Evolutionary conservation across 2,888 invertebrate species (phyloP).

Genomic region (Anagyrus pseudococci): DNA sequence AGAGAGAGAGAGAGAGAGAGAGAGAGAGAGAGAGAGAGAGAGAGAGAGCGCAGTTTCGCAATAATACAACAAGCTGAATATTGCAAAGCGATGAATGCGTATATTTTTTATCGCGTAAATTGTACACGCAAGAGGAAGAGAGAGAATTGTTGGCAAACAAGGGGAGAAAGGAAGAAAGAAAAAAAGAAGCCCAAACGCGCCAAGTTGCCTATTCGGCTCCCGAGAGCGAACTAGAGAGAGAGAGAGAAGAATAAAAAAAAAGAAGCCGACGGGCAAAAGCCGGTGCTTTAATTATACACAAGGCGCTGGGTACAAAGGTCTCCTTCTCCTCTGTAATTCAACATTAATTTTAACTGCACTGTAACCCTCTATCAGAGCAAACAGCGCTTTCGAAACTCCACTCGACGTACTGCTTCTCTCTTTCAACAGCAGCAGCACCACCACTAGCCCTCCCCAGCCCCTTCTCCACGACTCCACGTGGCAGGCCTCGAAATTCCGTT

Average conservation of each 20-base stretch:
- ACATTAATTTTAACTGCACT: slow-evolving; percentile 32
- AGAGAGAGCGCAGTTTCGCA: no score
- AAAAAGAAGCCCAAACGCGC: no score
- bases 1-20: no score
- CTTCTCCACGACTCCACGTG: not conserved
- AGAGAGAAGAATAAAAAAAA: not conserved
- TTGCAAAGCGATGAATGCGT: no score
- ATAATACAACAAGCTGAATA: no score
- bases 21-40: no score
- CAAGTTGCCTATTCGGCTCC: not conserved
- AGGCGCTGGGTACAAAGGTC: slow-evolving; percentile 7
- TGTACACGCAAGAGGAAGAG: not conserved
- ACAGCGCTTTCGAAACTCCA: slow-evolving; percentile 31
- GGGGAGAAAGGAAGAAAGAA: not conserved
- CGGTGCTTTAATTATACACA: slow-evolving; percentile 22
- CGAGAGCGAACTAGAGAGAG: not conserved
- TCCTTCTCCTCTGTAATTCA: slow-evolving; percentile 9
- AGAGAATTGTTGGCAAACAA: not conserved
- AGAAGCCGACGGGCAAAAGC: not conserved
- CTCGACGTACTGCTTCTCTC: slow-evolving; percentile 13
- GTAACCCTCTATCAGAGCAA: slow-evolving; percentile 28
- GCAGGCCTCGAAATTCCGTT: slow-evolving; percentile 34
- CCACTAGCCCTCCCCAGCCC: no score
- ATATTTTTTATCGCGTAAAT: no score
- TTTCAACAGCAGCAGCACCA: no score